Conservation (phyloP, 2,797 vertebrate species). For the Manis pentadactyla region DNA sequence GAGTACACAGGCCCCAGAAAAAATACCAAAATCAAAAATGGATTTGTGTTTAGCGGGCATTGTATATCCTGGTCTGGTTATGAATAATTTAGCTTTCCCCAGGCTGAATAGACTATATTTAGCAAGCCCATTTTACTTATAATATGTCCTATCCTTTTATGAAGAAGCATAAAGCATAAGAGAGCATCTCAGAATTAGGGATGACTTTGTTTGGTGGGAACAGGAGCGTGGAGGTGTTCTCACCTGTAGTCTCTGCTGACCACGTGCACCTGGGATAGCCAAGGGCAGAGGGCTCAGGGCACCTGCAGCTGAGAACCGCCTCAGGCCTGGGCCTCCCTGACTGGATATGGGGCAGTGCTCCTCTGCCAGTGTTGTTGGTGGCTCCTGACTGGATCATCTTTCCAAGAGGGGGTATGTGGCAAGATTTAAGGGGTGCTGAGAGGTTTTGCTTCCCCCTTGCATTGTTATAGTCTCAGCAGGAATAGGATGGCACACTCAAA, state of each 20-base stretch:
- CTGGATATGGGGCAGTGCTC: not conserved
- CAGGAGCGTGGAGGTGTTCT: not conserved
- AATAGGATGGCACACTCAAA: not conserved
- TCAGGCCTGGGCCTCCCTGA: not conserved
- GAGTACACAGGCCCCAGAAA: conserved; percentile 63
- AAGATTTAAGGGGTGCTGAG: not conserved
- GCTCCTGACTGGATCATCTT: not conserved
- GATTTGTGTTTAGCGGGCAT: conserved; percentile 82
- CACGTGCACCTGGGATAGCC: not conserved
- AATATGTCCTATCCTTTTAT: conserved; percentile 80
- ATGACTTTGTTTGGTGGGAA: conserved; percentile 43
- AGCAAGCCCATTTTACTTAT: conserved; percentile 84
- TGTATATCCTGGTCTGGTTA: conserved; percentile 77
- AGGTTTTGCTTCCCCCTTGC: not conserved
- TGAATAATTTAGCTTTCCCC: conserved; percentile 86
- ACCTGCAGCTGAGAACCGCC: not conserved
- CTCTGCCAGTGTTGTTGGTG: not conserved
- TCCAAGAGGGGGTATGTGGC: not conserved
- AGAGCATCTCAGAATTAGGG: conserved; percentile 65
- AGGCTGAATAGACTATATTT: conserved; percentile 82
- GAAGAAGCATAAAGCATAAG: conserved; percentile 85
- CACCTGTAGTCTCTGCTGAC: not conserved
- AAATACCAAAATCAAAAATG: conserved; percentile 78
- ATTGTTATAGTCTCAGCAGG: not conserved
- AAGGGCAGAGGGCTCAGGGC: not conserved